A percentile compares a stretch with the other conserved stretches of the same genome.
Conservation (phyloP, 2,797 vertebrate species). For the Brotula barbata region DNA sequence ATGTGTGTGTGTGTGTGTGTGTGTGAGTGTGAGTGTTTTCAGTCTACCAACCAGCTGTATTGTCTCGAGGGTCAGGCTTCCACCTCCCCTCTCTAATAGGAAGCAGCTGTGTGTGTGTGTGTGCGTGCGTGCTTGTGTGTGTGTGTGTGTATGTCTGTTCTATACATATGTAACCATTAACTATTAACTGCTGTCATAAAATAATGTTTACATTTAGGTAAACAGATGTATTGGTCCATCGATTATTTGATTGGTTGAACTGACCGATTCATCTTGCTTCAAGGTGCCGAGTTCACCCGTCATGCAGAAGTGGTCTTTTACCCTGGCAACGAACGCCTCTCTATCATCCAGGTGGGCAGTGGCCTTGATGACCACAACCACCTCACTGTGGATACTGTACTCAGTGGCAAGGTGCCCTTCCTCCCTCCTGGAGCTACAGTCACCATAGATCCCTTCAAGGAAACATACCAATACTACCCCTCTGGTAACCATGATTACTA, state of each 20-base stretch:
- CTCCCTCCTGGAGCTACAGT: constrained; percentile 80
- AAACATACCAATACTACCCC: constrained; percentile 87
- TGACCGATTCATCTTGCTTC: neutral
- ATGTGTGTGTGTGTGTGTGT: constrained; percentile 32
- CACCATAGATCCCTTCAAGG: constrained; percentile 86
- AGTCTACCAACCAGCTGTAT: constrained; percentile 65
- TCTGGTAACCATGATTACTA: constrained; percentile 78
- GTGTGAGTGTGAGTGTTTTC: constrained; percentile 35
- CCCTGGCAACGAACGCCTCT: constrained; percentile 85
- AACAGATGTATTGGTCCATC: neutral
- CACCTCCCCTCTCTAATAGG: constrained; percentile 64
- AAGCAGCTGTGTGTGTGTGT: constrained; percentile 67
- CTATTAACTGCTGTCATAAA: constrained; percentile 11
- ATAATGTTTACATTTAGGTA: constrained; percentile 9
- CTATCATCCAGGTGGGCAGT: constrained; percentile 82
- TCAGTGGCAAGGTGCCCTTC: constrained; percentile 85
- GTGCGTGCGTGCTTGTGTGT: constrained; percentile 18
- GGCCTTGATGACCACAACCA: constrained; percentile 90
- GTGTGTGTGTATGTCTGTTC: constrained; percentile 18
- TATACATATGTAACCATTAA: constrained; percentile 26
- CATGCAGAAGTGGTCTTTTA: constrained; percentile 85
- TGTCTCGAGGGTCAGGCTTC: constrained; percentile 65
- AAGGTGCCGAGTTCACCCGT: constrained; percentile 89
- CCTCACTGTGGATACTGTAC: constrained; percentile 82
- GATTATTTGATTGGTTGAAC: neutral